A percentile compares a stretch with the other conserved stretches of the same genome.
Conservation (phyloP, 1,140 invertebrate species). For the Aphelenchoides fujianensis region DNA sequence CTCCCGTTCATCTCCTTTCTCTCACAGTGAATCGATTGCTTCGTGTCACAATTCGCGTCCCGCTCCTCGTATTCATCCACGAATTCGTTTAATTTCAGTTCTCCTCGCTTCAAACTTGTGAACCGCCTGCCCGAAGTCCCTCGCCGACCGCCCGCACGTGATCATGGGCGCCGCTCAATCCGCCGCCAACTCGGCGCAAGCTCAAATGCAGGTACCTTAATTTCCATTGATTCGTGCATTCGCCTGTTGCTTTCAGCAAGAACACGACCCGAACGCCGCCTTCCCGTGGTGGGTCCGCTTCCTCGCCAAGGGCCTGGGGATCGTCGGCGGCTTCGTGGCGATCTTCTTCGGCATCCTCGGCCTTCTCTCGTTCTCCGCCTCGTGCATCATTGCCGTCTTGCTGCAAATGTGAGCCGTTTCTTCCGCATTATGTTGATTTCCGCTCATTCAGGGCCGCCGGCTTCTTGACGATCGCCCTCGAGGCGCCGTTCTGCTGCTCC, state of each 20-base stretch:
- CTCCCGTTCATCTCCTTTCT: no score
- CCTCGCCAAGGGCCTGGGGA: conserved; percentile 76
- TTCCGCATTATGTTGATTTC: not conserved
- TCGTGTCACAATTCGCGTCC: not conserved
- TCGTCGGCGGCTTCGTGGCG: conserved; percentile 79
- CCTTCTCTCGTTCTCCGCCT: conserved; percentile 72
- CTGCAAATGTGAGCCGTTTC: conserved; percentile 77
- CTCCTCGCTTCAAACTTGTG: not conserved
- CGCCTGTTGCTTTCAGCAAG: conserved; percentile 49
- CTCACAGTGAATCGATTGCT: no score
- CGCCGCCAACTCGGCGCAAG: conserved; percentile 17
- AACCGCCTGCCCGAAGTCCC: no score
- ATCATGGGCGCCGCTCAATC: conserved; percentile 21
- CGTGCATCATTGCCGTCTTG: conserved; percentile 76
- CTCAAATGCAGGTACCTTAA: conserved; percentile 19
- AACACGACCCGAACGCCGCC: conserved; percentile 60
- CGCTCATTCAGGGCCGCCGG: conserved; percentile 71
- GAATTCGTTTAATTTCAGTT: not conserved
- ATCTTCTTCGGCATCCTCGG: conserved; percentile 80
- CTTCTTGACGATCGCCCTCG: conserved; percentile 78
- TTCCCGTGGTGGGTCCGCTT: conserved; percentile 81
- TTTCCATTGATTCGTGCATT: not conserved
- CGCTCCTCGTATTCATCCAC: not conserved
- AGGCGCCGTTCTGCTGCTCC: conserved; percentile 89
- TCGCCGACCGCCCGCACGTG: no score